These are phyloP conservation scores for Peromyscus polionotus DNA, from an alignment of 2,113 vertebrate genomes.

Conservation along the genomic window DNA sequence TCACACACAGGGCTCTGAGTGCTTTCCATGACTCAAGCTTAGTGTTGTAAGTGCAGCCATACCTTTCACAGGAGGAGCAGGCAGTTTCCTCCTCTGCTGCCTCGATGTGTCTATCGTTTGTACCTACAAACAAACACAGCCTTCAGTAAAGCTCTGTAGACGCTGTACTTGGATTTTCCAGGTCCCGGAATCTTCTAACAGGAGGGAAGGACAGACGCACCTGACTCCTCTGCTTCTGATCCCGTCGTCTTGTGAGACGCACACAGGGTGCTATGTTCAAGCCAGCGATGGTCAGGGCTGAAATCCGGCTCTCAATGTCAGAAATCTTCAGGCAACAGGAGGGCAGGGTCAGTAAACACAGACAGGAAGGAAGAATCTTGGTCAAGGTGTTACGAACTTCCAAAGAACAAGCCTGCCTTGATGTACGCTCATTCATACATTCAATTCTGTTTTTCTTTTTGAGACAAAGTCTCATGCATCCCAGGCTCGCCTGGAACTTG, in stretches of 20 bases:
- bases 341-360: not conserved
- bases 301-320: constrained; percentile 98
- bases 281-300: constrained; percentile 96
- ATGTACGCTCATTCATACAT: not conserved
- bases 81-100: constrained; percentile 97
- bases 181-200: constrained; percentile 53
- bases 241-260: constrained; percentile 89
- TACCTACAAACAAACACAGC: constrained; percentile 87
- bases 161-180: constrained; percentile 48
- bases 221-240: constrained; percentile 88
- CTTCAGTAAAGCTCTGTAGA: constrained; percentile 45
- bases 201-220: constrained; percentile 56
- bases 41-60: not conserved
- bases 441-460: not conserved
- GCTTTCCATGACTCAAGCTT: not conserved
- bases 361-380: not conserved
- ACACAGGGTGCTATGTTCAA: constrained; percentile 95
- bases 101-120: constrained; percentile 97
- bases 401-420: not conserved
- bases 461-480: not conserved
- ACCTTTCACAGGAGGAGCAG: constrained; percentile 96
- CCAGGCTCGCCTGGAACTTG: not conserved
- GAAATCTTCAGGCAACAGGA: constrained; percentile 92
- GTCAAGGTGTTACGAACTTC: not conserved
- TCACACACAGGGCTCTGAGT: not conserved